phyloP scores from a whole-genome alignment of 2,888 invertebrate species.

The Sarcophaga caerulescens region DNA sequence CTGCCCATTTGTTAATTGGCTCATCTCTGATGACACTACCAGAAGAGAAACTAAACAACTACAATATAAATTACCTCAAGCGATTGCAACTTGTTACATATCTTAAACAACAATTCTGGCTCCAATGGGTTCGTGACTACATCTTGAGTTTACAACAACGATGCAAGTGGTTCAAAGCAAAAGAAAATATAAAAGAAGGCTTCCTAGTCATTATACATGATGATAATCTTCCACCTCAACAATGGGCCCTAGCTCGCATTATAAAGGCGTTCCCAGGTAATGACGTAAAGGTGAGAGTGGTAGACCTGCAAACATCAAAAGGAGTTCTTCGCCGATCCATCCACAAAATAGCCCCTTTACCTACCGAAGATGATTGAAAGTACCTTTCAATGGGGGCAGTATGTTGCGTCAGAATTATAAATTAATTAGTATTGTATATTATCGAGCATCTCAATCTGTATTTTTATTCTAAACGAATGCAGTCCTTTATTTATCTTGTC shows the following conservation, averaged over 20 bases:
- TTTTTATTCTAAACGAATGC: too few relatives aligned
- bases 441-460: too few relatives aligned
- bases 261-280: too few relatives aligned
- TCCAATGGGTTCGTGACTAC: constrained; percentile 57
- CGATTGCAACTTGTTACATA: constrained; percentile 53
- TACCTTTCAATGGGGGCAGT: background rate
- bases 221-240: too few relatives aligned
- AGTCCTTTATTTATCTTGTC: too few relatives aligned
- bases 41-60: constrained; percentile 29
- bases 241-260: too few relatives aligned
- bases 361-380: background rate
- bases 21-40: background rate
- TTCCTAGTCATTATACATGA: too few relatives aligned
- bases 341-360: constrained; percentile 40
- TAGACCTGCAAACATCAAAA: constrained; percentile 12
- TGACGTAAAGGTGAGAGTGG: too few relatives aligned
- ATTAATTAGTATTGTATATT: too few relatives aligned
- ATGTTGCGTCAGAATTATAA: background rate
- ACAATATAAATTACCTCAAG: constrained; percentile 15
- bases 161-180: constrained; percentile 42
- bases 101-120: constrained; percentile 62
- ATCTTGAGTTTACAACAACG: constrained; percentile 41
- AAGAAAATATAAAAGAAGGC: constrained; percentile 28
- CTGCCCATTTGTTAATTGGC: too few relatives aligned
- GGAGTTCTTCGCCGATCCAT: constrained; percentile 23